Evolutionary conservation across 2,888 invertebrate species (phyloP).

Genomic region (Agrotis segetum): DNA sequence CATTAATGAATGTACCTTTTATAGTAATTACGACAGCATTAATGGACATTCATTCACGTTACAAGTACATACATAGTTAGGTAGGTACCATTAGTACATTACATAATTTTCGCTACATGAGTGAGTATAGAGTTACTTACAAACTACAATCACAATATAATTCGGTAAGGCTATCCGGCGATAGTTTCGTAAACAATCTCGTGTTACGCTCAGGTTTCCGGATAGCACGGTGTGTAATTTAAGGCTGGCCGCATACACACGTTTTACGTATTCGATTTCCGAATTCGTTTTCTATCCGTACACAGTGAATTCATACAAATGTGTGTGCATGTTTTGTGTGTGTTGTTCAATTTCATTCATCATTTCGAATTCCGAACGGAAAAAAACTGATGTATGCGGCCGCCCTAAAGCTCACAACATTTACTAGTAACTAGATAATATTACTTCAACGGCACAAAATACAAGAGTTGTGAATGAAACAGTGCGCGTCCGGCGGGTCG

Average conservation of each 20-base stretch:
- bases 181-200: conserved; percentile 67
- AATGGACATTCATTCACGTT: conserved; percentile 34
- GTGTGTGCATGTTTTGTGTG: too few species aligned
- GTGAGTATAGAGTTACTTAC: conserved; percentile 32
- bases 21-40: conserved; percentile 33
- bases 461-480: conserved; percentile 86
- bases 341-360: too few species aligned
- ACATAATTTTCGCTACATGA: conserved; percentile 22
- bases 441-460: conserved; percentile 83
- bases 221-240: conserved; percentile 68
- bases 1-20: conserved; percentile 31
- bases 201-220: conserved; percentile 72
- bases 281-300: too few species aligned
- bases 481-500: conserved; percentile 82
- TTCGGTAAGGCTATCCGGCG: conserved; percentile 40
- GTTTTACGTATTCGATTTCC: too few species aligned
- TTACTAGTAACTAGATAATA: conserved; percentile 71
- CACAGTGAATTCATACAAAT: too few species aligned
- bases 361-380: too few species aligned
- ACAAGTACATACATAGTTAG: too few species aligned
- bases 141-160: conserved; percentile 44
- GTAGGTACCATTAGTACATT: background rate
- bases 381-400: too few species aligned
- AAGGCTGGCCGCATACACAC: too few species aligned
- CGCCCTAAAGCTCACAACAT: conserved; percentile 68